A percentile compares a stretch with the other conserved stretches of the same genome.
phyloP scores from a whole-genome alignment of 2,888 invertebrate genomes.

The Chrysolina haemoptera region DNA sequence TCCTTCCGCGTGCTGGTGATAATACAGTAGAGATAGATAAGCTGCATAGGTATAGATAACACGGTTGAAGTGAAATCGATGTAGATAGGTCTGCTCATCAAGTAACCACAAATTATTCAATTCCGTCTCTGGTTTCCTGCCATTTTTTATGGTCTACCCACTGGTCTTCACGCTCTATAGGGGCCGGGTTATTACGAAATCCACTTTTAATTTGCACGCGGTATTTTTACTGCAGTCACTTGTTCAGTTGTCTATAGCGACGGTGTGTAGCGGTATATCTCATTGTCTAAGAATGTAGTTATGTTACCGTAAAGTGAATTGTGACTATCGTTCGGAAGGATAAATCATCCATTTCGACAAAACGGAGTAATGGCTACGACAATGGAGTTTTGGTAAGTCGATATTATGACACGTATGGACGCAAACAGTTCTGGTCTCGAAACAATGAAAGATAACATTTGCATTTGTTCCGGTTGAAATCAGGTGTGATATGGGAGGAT shows the following conservation, averaged over 20 bases:
- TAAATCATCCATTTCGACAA: not conserved
- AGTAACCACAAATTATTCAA: not conserved
- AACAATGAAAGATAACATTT: conserved; percentile 6
- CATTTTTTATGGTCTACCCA: conserved; percentile 28
- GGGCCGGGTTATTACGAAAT: conserved; percentile 32
- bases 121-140: conserved; percentile 26
- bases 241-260: conserved; percentile 23
- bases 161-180: conserved; percentile 25
- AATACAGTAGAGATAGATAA: too few relatives aligned
- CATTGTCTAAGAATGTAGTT: conserved; percentile 17
- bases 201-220: conserved; percentile 22
- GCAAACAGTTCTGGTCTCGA: not conserved
- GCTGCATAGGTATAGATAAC: too few relatives aligned
- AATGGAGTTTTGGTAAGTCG: conserved; percentile 9
- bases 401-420: not conserved
- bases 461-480: not conserved
- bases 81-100: not conserved
- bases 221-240: conserved; percentile 23
- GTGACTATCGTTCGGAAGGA: conserved; percentile 1
- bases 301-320: conserved; percentile 9
- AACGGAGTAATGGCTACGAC: conserved; percentile 2
- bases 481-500: not conserved
- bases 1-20: too few relatives aligned
- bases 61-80: too few relatives aligned
- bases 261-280: conserved; percentile 1